Base-by-base conservation (phyloP, 1,140 invertebrate species). In the Pomacea maculata region DNA sequence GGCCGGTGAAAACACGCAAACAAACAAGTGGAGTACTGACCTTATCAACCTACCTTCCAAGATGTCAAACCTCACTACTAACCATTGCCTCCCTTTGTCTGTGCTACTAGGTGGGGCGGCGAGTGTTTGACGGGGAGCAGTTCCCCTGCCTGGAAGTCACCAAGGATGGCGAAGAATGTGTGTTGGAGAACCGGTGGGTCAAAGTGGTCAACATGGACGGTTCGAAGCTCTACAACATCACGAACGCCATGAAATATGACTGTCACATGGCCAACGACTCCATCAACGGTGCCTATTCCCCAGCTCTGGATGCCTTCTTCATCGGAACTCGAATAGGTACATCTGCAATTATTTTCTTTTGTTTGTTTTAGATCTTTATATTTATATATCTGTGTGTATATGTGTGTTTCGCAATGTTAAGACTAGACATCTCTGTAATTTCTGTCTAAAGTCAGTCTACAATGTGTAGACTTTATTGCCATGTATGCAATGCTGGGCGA, bases 231-330 rank as follows among this genome's bases (percentile, higher is more conserved):
- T 34, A 81, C 45, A 83, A 79, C 71, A 85, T 83, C 54, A 82
- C 78, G 9, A 78, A 82, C 15, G 72, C 82, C 17, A 80, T 76
- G 67, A 79, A 65, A 25, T 86, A 83, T 71, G 21, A 72, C 45
- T 86, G 86, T 61, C 70, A 80, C 7, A 65, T 80, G 25, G 83
- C 83, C 7, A 80, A 81, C 19, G 87, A 88, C 67, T 72, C 68
- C n/a, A 72, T 85, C 9, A 87, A 88, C 54, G 87, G 87, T 3
- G 86, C 83, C 9, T 86, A 80, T 71, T 87, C 87, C 1, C 84
- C 87, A 0, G 82, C 80, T 17, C 70, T 83, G 19, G 86, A 88
- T 79, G 85, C 85, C 14, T 83, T 87, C 68, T 88, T 80, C 65
- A 81, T 80, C 61, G 83, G 84, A 4, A 84, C 83, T 21, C 52